A percentile compares a stretch with the other conserved stretches of the same genome.
These are phyloP conservation scores for Thereva unica DNA, from an alignment of 2,888 invertebrate genomes.

Conservation along the genomic window DNA sequence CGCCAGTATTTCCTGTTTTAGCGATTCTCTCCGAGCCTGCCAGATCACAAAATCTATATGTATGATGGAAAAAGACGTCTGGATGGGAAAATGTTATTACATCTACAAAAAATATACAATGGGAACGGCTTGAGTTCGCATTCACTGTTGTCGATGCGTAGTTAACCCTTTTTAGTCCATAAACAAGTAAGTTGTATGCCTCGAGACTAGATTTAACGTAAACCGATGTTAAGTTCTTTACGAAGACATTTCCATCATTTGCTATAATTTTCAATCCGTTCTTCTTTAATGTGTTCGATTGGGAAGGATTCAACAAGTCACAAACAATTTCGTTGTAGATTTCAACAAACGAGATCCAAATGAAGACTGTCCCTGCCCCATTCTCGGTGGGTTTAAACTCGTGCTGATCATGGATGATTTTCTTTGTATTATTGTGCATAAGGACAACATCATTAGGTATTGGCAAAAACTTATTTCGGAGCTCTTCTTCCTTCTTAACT, in stretches of 20 bases:
- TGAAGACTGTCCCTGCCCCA: constrained; percentile 55
- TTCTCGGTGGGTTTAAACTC: constrained; percentile 43
- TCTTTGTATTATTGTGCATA: not conserved
- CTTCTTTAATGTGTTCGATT: constrained; percentile 60
- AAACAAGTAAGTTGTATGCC: constrained; percentile 76
- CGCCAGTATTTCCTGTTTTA: constrained; percentile 73
- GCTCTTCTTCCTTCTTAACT: constrained; percentile 50
- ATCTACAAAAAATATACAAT: constrained; percentile 84
- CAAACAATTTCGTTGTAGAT: constrained; percentile 90
- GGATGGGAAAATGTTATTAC: constrained; percentile 61
- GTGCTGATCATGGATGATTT: constrained; percentile 7
- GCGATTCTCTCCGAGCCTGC: constrained; percentile 85
- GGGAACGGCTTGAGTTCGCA: constrained; percentile 81
- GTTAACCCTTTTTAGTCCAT: constrained; percentile 75
- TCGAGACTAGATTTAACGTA: constrained; percentile 68
- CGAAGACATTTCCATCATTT: constrained; percentile 57
- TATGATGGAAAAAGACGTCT: constrained; percentile 58
- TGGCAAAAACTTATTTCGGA: constrained; percentile 25
- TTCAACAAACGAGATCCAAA: constrained; percentile 88
- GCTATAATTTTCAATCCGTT: constrained; percentile 53
- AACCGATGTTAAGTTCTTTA: constrained; percentile 59
- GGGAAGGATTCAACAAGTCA: constrained; percentile 70
- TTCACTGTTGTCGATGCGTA: constrained; percentile 78
- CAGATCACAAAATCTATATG: constrained; percentile 85
- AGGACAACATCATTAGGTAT: not conserved